Evolutionary conservation across 2,113 vertebrate genomes (phyloP), one percentile per base, ranked within the genome.

Genomic region (Epinephelus fuscoguttatus): DNA sequence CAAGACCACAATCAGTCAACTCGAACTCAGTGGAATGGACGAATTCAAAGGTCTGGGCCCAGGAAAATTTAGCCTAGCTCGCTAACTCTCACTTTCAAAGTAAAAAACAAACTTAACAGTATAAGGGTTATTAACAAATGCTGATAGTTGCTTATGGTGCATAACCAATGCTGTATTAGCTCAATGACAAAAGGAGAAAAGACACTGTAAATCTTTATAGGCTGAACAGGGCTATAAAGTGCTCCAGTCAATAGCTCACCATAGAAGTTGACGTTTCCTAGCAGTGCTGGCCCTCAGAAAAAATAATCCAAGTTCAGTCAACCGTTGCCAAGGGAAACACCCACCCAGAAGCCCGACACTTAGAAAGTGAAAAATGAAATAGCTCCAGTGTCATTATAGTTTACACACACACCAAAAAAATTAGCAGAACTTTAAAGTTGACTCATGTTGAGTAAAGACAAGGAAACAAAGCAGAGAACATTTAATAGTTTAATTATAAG

Each of bases 401-500:
- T 19, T 10, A 74, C n/a, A 18, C 9, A 42, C 5, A 45, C 2
- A 27, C 64, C 30, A 6, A 37, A 64, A 63, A 9, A 42, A 21
- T 40, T 2, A 15, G 37, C 0, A 30, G 3, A 59, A 40, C 4
- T n/a, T 25, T 19, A 55, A 69, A 59, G 30, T 5, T 25, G 3
- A 37, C 17, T 21, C 27, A 60, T 62, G 63, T 59, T 82, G 69
- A 95, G 71, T 64, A 88, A 95, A 91, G 86, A 95, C 94, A 91
- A 93, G 83, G 71, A 94, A 91, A 91, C 93, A 78, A 85, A 86
- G 80, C 90, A 84, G 90, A 92, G 90, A 93, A 96, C 96, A 96
- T 96, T 96, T 95, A 96, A 95, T 95, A 95, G 94, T 96, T 96
- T 96, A 96, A 96, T 96, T 94, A 95, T 94, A 96, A 96, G 94